phyloP scores from a whole-genome alignment of 2,888 invertebrate species.

The Macrosoma leucophasiata region DNA sequence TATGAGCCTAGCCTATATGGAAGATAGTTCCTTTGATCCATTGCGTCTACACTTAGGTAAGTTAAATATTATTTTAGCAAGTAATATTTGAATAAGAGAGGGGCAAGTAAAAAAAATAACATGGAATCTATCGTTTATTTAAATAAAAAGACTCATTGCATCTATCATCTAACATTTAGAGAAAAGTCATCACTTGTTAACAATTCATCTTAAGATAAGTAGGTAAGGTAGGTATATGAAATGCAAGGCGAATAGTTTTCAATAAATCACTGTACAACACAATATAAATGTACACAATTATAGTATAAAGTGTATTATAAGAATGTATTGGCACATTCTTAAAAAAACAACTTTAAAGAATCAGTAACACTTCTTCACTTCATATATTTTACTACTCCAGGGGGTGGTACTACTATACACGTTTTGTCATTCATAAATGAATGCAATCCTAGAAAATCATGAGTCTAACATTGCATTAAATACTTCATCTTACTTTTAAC shows the following conservation, averaged over 20 bases:
- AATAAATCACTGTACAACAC: conserved; percentile 53
- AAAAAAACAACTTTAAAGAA: conserved; percentile 41
- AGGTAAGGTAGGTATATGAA: conserved; percentile 34
- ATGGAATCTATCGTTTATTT: conserved; percentile 51
- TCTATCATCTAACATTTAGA: conserved; percentile 44
- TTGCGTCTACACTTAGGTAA: no score
- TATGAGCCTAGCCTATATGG: no score
- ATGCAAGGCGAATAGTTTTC: conserved; percentile 35
- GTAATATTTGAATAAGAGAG: no score
- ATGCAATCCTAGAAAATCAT: conserved; percentile 37
- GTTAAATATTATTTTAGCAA: no score
- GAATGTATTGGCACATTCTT: conserved; percentile 61
- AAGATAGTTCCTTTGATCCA: no score
- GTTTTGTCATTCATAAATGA: background rate
- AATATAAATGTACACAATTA: conserved; percentile 43
- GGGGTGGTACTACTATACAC: conserved; percentile 7
- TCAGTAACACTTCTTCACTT: conserved; percentile 41
- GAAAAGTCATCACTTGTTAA: conserved; percentile 42
- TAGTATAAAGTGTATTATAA: conserved; percentile 48
- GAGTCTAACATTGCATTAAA: conserved; percentile 51
- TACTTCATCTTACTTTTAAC: conserved; percentile 57
- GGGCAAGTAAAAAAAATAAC: no score
- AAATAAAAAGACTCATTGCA: conserved; percentile 54
- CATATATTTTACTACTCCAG: conserved; percentile 12
- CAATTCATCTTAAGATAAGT: conserved; percentile 45